Conservation (phyloP, 2,888 invertebrate species). For the Pyrocoelia pectoralis region DNA sequence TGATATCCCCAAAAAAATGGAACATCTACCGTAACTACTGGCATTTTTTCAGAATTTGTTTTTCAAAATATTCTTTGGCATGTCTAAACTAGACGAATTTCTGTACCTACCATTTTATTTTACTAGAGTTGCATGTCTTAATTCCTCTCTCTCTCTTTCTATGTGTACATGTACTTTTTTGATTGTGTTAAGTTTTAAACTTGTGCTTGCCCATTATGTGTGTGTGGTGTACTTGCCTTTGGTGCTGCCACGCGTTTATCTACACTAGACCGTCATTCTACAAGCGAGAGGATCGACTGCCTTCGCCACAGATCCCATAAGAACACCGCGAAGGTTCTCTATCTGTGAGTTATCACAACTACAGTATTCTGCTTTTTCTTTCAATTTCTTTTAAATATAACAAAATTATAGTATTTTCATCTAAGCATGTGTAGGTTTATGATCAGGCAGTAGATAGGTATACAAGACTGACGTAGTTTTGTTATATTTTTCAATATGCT, state of each 20-base stretch:
- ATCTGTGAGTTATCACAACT: constrained; percentile 32
- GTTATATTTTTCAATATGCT: no score
- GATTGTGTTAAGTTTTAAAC: constrained; percentile 32
- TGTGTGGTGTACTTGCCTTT: constrained; percentile 39
- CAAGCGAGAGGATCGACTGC: constrained; percentile 56
- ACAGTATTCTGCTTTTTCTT: constrained; percentile 23
- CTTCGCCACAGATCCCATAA: constrained; percentile 53
- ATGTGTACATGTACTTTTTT: constrained; percentile 18
- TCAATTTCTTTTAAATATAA: constrained; percentile 11
- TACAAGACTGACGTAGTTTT: no score
- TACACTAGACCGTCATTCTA: constrained; percentile 53
- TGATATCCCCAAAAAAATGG: no score
- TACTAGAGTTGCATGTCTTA: neutral
- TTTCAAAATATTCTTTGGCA: no score
- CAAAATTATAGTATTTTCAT: constrained; percentile 2
- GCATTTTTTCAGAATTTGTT: no score
- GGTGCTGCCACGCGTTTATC: constrained; percentile 40
- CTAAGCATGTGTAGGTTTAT: constrained; percentile 10
- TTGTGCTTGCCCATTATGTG: constrained; percentile 35
- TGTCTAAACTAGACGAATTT: no score
- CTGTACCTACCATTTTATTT: neutral
- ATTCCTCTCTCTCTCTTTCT: neutral
- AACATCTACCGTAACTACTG: no score
- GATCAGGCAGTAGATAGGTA: constrained; percentile 3
- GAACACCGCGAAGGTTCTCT: constrained; percentile 54